Conservation (phyloP, 1,140 invertebrate species). For the Diabrotica undecimpunctata region DNA sequence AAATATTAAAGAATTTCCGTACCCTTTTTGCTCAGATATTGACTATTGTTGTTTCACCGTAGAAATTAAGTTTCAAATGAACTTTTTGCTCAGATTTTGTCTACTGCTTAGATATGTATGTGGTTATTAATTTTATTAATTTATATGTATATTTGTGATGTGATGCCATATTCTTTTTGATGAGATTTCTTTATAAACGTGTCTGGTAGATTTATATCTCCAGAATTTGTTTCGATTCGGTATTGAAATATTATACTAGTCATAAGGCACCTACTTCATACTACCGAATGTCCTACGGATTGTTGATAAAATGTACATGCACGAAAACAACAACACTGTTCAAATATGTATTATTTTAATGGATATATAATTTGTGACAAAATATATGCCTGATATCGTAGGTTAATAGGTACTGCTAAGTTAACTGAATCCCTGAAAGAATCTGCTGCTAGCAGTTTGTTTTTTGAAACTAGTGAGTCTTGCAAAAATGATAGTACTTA, state of each 20-base stretch:
- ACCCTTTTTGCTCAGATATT: neutral
- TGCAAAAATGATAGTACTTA: too few relatives aligned
- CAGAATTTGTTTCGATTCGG: slow-evolving; percentile 3
- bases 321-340: neutral
- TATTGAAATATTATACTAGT: slow-evolving; percentile 12
- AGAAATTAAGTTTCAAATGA: neutral
- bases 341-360: neutral
- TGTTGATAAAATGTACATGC: neutral
- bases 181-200: slow-evolving; percentile 4
- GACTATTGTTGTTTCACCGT: neutral
- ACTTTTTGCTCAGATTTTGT: too few relatives aligned
- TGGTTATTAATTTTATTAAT: slow-evolving; percentile 13
- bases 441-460: too few relatives aligned
- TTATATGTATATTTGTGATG: slow-evolving; percentile 20
- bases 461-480: too few relatives aligned
- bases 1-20: neutral
- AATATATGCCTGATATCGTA: neutral
- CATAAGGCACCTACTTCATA: neutral
- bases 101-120: too few relatives aligned
- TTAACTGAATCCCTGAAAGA: too few relatives aligned
- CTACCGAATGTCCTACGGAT: neutral
- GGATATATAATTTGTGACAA: neutral
- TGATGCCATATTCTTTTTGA: slow-evolving; percentile 18
- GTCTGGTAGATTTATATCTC: neutral
- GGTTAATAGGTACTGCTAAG: neutral